phyloP scores from a whole-genome alignment of 2,888 invertebrate species.

The Syritta pipiens region DNA sequence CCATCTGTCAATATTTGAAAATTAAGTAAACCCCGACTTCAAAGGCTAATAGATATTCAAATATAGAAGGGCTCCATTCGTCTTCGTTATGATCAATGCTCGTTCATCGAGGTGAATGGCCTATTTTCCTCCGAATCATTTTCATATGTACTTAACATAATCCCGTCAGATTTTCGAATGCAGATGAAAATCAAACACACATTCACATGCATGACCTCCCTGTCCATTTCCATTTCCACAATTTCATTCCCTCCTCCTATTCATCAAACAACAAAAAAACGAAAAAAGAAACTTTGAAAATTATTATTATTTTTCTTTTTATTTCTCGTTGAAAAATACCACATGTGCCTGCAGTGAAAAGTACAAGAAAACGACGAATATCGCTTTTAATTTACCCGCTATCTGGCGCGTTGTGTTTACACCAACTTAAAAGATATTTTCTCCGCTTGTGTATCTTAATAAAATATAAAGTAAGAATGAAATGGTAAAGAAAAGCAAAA shows the following conservation, averaged over 20 bases:
- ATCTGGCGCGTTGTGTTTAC: conserved; percentile 64
- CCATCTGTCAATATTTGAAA: conserved; percentile 46
- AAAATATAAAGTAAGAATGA: conserved; percentile 60
- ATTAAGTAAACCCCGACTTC: conserved; percentile 27
- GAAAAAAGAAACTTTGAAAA: conserved; percentile 16
- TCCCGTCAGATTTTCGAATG: conserved; percentile 55
- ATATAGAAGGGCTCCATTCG: conserved; percentile 23
- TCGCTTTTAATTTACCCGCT: conserved; percentile 68
- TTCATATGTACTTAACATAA: conserved; percentile 62
- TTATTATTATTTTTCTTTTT: conserved; percentile 66
- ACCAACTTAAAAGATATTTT: conserved; percentile 69
- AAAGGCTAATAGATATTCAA: conserved; percentile 34
- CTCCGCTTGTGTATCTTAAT: conserved; percentile 62
- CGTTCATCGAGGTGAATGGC: conserved; percentile 46
- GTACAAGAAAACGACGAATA: conserved; percentile 48
- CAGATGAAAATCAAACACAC: conserved; percentile 54
- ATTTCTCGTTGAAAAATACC: conserved; percentile 65
- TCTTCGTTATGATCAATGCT: conserved; percentile 30
- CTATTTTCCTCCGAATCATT: conserved; percentile 36
- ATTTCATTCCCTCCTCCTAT: conserved; percentile 57
- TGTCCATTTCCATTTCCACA: conserved; percentile 67
- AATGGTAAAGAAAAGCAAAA: conserved; percentile 31
- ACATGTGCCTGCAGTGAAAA: conserved; percentile 52
- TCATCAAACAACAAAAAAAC: conserved; percentile 61
- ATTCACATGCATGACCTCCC: conserved; percentile 66